A percentile compares a stretch with the other conserved stretches of the same genome.
Evolutionary conservation across 2,888 invertebrate species (phyloP).

Genomic region (Pseudococcus jackbeardsleyi): DNA sequence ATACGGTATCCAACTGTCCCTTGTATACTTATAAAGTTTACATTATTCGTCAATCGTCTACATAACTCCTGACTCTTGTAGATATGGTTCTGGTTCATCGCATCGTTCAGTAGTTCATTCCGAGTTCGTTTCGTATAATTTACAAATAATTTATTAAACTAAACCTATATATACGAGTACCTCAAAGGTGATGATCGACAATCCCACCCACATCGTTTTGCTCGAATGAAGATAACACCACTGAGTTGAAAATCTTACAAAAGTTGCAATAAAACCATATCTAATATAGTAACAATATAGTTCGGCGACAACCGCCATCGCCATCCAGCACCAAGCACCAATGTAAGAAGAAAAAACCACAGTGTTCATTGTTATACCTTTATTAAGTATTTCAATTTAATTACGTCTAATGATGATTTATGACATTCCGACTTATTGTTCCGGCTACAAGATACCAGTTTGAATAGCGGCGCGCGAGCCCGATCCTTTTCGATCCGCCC

Average conservation of each 20-base stretch:
- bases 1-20: background rate
- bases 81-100: background rate
- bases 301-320: conserved; percentile 49
- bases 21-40: background rate
- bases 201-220: conserved; percentile 62
- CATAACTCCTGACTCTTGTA: background rate
- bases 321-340: background rate
- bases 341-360: conserved; percentile 7
- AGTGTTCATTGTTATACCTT: conserved; percentile 55
- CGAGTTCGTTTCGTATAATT: too few species aligned
- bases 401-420: conserved; percentile 66
- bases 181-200: conserved; percentile 26
- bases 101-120: background rate
- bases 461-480: conserved; percentile 54
- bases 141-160: background rate
- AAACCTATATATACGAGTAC: background rate
- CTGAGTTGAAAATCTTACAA: conserved; percentile 21
- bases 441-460: conserved; percentile 1
- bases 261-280: conserved; percentile 55
- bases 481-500: conserved; percentile 46
- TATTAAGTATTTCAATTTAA: conserved; percentile 65
- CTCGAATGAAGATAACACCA: conserved; percentile 6
- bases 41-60: background rate
- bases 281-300: conserved; percentile 49
- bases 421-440: conserved; percentile 61